A percentile compares a stretch with the other conserved stretches of the same genome.
Conservation (phyloP, 2,113 vertebrate genomes). For the Poeciliopsis turrubarensis region DNA sequence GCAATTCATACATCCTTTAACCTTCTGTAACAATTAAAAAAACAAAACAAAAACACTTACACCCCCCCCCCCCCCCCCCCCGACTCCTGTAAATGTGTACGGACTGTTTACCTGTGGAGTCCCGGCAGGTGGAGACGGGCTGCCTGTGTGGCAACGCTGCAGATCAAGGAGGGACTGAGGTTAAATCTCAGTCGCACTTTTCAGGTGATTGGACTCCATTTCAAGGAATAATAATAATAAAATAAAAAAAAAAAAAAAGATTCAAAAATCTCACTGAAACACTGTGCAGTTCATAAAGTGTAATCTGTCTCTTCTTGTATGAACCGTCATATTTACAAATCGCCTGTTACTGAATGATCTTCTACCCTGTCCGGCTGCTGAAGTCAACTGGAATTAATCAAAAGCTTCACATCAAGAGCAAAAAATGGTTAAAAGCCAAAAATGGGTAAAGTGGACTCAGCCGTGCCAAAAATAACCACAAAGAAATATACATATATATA, state of each 20-base stretch:
- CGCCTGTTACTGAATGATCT: slow-evolving; percentile 6
- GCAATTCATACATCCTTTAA: slow-evolving; percentile 51
- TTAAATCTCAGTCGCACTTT: slow-evolving; percentile 31
- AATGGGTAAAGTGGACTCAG: slow-evolving; percentile 19
- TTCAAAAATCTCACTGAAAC: slow-evolving; percentile 16
- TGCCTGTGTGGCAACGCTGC: slow-evolving; percentile 8
- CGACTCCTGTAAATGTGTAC: neutral
- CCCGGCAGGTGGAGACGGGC: neutral
- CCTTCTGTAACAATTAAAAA: slow-evolving; percentile 23
- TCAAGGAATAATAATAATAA: neutral
- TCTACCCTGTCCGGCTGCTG: neutral
- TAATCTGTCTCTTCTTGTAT: slow-evolving; percentile 19
- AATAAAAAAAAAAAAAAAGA: slow-evolving; percentile 2
- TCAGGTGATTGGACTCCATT: neutral
- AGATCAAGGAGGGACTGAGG: slow-evolving; percentile 5
- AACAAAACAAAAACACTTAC: slow-evolving; percentile 15
- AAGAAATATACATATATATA: neutral
- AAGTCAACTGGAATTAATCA: slow-evolving; percentile 50
- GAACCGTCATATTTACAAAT: slow-evolving; percentile 63
- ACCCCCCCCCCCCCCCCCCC: too few species aligned
- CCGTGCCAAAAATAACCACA: slow-evolving; percentile 13
- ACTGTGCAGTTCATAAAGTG: slow-evolving; percentile 28
- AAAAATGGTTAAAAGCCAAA: slow-evolving; percentile 50
- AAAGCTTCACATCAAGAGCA: slow-evolving; percentile 58
- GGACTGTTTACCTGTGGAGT: neutral